Evolutionary conservation across 2,113 vertebrate genomes (phyloP).

Genomic region (Anarrhichthys ocellatus): DNA sequence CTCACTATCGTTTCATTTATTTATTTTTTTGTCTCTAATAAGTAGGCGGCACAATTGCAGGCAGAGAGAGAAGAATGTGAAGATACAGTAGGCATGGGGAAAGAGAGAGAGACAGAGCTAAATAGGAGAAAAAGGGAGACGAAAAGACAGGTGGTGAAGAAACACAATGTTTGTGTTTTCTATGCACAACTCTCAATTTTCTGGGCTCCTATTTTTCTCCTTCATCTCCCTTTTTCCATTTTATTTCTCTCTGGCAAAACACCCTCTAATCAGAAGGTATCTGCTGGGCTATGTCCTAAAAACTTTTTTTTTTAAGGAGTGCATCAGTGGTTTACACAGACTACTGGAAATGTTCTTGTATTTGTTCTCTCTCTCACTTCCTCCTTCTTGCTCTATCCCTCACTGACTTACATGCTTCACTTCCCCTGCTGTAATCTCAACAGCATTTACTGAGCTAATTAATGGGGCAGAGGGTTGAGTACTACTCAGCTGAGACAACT

Average conservation of each 20-base stretch:
- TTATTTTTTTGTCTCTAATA: conserved; percentile 11
- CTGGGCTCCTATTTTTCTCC: conserved; percentile 20
- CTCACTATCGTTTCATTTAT: background rate
- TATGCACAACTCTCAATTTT: conserved; percentile 22
- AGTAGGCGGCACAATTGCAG: conserved; percentile 33
- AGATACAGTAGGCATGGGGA: background rate
- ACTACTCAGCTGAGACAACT: conserved; percentile 60
- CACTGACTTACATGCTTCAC: conserved; percentile 66
- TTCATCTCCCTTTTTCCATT: conserved; percentile 28
- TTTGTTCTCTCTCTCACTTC: background rate
- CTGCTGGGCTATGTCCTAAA: conserved; percentile 6
- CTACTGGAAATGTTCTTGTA: conserved; percentile 2
- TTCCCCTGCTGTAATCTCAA: conserved; percentile 65
- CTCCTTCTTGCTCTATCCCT: conserved; percentile 49
- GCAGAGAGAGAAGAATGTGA: conserved; percentile 23
- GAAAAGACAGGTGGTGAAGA: conserved; percentile 5
- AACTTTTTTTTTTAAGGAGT: background rate
- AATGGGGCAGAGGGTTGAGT: conserved; percentile 69
- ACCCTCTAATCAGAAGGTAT: conserved; percentile 47
- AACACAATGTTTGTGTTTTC: conserved; percentile 23
- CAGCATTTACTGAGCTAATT: conserved; percentile 75
- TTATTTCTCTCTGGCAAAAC: conserved; percentile 23
- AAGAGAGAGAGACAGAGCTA: background rate
- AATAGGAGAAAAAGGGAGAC: background rate
- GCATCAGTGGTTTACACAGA: conserved; percentile 22